Evolutionary conservation across 2,888 invertebrate species (phyloP).

Genomic region (Torymus texanus): DNA sequence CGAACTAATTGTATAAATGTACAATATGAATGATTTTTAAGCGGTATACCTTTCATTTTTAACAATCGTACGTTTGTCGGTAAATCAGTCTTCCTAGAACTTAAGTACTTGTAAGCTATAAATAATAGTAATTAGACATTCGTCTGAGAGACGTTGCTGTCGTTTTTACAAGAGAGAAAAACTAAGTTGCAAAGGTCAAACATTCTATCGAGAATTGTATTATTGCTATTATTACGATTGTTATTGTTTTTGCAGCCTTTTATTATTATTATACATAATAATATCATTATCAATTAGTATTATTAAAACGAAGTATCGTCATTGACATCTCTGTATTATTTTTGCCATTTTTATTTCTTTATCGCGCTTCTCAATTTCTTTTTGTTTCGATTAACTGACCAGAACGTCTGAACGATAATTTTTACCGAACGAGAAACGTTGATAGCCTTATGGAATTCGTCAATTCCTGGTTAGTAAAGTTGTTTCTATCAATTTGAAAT

Average conservation of each 20-base stretch:
- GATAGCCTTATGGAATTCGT: constrained; percentile 45
- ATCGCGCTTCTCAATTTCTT: constrained; percentile 48
- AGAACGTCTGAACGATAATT: constrained; percentile 38
- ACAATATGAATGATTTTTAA: constrained; percentile 46
- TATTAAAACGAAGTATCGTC: constrained; percentile 47
- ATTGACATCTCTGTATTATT: constrained; percentile 51
- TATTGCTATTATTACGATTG: constrained; percentile 62
- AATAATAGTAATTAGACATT: constrained; percentile 48
- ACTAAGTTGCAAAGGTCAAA: constrained; percentile 57
- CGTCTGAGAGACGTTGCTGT: constrained; percentile 48
- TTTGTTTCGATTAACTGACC: constrained; percentile 43
- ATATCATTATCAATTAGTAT: constrained; percentile 55
- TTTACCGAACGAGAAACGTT: constrained; percentile 44
- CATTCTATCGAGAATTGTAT: constrained; percentile 64
- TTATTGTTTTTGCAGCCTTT: constrained; percentile 62
- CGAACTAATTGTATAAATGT: constrained; percentile 54
- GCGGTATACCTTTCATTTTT: constrained; percentile 23
- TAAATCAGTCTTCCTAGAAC: constrained; percentile 56
- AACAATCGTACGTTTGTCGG: constrained; percentile 52
- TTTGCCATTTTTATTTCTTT: constrained; percentile 47
- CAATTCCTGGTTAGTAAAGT: constrained; percentile 49
- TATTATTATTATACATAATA: constrained; percentile 62
- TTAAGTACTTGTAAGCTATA: constrained; percentile 53
- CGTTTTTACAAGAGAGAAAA: constrained; percentile 49
- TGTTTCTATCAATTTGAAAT: constrained; percentile 53